These are phyloP conservation scores for Oreochromis mossambicus DNA, from an alignment of 2,797 vertebrate species.

Conservation along the genomic window DNA sequence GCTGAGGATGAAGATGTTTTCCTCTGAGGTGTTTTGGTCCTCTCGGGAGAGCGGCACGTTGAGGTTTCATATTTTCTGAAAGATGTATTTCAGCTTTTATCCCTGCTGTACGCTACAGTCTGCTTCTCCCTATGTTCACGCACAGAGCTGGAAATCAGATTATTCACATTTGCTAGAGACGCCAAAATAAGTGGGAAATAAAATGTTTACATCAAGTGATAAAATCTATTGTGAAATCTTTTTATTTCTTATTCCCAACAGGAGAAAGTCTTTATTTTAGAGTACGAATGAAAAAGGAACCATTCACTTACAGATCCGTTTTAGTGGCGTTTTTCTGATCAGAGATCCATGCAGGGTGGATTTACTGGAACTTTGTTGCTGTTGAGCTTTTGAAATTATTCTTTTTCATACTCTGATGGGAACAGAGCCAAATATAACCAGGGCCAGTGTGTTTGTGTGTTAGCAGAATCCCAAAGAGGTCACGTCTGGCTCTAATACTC, in stretches of 20 bases:
- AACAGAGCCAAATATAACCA: not conserved
- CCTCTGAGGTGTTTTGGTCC: not conserved
- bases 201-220: not conserved
- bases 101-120: not conserved
- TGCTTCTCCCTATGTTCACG: not conserved
- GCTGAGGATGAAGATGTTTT: not conserved
- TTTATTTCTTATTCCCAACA: not conserved
- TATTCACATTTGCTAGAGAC: not conserved
- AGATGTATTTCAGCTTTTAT: not conserved
- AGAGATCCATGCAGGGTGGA: not conserved
- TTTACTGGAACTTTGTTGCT: not conserved
- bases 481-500: not conserved
- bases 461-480: not conserved
- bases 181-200: not conserved
- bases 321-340: not conserved
- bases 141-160: not conserved
- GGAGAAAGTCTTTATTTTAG: not conserved
- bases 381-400: not conserved
- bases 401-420: fast-evolving
- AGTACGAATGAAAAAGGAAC: fast-evolving
- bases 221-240: not conserved
- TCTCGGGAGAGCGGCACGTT: not conserved
- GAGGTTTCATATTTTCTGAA: not conserved
- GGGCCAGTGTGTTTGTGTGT: not conserved
- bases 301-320: fast-evolving